Evolutionary conservation across 2,113 vertebrate species (phyloP).

Genomic region (Caloenas nicobarica): DNA sequence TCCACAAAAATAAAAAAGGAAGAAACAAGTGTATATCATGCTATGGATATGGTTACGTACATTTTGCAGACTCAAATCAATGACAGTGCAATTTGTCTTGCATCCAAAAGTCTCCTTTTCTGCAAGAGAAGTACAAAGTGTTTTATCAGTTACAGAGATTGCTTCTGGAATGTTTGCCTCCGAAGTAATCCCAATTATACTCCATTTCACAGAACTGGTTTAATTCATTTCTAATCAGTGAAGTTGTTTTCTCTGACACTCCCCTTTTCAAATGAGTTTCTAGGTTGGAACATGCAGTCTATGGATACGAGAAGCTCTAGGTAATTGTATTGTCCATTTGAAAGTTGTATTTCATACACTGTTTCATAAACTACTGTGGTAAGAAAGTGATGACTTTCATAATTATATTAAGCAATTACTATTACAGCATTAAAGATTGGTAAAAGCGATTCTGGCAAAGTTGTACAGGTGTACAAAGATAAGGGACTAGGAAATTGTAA

Average conservation of each 20-base stretch:
- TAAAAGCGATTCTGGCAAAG: background rate
- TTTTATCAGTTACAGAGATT: background rate
- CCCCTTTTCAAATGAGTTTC: background rate
- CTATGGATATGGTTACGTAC: background rate
- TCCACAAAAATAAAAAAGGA: background rate
- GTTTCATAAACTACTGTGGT: background rate
- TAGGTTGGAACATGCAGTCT: background rate
- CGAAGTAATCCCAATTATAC: background rate
- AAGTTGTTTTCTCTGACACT: background rate
- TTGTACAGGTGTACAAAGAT: background rate
- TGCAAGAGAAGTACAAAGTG: background rate
- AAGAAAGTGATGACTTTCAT: background rate
- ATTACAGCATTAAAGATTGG: background rate
- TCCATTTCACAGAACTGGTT: background rate
- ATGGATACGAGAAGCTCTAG: background rate
- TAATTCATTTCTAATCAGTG: background rate
- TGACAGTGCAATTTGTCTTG: background rate
- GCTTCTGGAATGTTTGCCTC: background rate
- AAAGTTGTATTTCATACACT: background rate
- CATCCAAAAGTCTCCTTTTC: background rate
- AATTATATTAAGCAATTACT: background rate
- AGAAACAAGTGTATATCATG: background rate
- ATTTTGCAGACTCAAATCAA: background rate
- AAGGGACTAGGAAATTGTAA: background rate
- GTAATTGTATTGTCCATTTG: background rate